phyloP scores from a whole-genome alignment of 2,888 invertebrate species.

The Eupithecia insigniata region DNA sequence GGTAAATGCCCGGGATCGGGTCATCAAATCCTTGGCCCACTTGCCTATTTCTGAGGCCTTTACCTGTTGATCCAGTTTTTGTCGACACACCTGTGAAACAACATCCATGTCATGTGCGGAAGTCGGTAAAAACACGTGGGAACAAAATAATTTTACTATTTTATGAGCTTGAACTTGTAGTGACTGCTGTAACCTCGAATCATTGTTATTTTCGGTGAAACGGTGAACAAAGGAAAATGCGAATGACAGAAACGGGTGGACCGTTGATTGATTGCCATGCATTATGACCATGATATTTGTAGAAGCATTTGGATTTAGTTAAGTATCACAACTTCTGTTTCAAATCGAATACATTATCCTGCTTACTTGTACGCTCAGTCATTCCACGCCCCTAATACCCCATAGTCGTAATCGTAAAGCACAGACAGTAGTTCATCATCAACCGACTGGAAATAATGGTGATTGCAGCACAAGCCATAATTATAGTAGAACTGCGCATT shows the following conservation, averaged over 20 bases:
- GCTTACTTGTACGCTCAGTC: neutral
- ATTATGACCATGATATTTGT: neutral
- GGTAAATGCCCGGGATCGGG: slow-evolving; percentile 35
- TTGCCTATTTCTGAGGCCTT: slow-evolving; percentile 59
- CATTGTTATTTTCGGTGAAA: neutral
- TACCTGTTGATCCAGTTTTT: slow-evolving; percentile 64
- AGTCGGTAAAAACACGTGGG: slow-evolving; percentile 33
- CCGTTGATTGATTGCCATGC: neutral
- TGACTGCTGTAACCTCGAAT: neutral
- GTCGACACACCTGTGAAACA: slow-evolving; percentile 53
- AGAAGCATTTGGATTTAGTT: neutral
- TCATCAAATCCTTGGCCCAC: slow-evolving; percentile 60
- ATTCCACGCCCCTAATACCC: neutral
- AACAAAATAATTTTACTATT: slow-evolving; percentile 14
- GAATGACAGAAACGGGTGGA: neutral
- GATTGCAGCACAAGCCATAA: neutral
- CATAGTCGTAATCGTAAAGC: neutral
- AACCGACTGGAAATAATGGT: neutral
- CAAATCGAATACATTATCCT: neutral
- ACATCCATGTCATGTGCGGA: slow-evolving; percentile 45
- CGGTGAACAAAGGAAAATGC: slow-evolving; percentile 4
- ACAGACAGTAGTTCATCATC: neutral
- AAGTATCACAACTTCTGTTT: neutral
- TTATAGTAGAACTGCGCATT: slow-evolving; percentile 21
- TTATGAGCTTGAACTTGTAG: slow-evolving; percentile 2